These are phyloP conservation scores for Dryomyza anilis DNA, from an alignment of 2,888 invertebrate species.

Conservation along the genomic window DNA sequence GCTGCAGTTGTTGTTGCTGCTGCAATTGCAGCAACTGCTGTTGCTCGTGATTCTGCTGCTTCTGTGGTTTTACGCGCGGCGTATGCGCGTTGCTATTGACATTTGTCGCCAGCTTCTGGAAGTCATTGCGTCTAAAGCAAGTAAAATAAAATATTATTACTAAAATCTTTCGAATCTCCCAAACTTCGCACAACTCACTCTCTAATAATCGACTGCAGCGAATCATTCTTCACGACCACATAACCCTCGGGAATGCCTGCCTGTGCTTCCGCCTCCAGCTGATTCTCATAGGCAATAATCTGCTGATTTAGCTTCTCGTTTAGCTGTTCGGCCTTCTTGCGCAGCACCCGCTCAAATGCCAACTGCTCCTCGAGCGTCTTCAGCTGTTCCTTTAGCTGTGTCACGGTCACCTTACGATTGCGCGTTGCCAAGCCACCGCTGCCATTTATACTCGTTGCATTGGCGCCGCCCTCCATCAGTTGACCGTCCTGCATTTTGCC, in stretches of 20 bases:
- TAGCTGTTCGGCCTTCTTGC: slow-evolving; percentile 69
- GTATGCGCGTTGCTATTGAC: slow-evolving; percentile 34
- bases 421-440: slow-evolving; percentile 37
- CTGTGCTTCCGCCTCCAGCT: slow-evolving; percentile 35
- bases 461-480: slow-evolving; percentile 46
- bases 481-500: slow-evolving; percentile 32
- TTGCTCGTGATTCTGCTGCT: slow-evolving; percentile 22
- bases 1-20: slow-evolving; percentile 8
- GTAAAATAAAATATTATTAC: not conserved
- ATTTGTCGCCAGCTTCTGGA: slow-evolving; percentile 45
- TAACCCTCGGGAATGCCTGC: slow-evolving; percentile 47
- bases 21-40: slow-evolving; percentile 12
- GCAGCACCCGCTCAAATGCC: slow-evolving; percentile 67
- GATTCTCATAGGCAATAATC: slow-evolving; percentile 62
- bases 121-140: slow-evolving; percentile 40
- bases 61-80: slow-evolving; percentile 39
- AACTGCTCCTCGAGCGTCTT: slow-evolving; percentile 66
- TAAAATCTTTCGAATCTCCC: not conserved
- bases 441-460: slow-evolving; percentile 41
- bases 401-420: slow-evolving; percentile 46
- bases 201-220: slow-evolving; percentile 46
- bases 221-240: slow-evolving; percentile 46
- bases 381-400: slow-evolving; percentile 49
- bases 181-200: slow-evolving; percentile 43
- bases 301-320: slow-evolving; percentile 68